Conservation (phyloP, 2,113 vertebrate genomes). For the Patagioenas fasciata region DNA sequence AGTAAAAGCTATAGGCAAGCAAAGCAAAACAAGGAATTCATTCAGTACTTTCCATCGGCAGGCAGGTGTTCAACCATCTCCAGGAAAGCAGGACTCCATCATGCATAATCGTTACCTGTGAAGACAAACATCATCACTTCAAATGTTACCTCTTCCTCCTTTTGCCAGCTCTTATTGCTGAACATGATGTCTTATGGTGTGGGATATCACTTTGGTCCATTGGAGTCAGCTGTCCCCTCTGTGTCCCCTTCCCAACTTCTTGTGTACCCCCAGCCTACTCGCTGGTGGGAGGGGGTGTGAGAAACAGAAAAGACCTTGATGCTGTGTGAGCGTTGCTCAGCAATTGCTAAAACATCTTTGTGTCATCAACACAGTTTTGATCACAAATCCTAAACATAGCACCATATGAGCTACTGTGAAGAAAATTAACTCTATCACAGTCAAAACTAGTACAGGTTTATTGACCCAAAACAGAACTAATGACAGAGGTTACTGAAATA, state of each 20-base stretch:
- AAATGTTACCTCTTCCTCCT: fast-evolving
- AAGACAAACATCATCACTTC: fast-evolving
- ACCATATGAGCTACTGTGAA: neutral
- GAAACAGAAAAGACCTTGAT: neutral
- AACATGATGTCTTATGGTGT: neutral
- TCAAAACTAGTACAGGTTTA: neutral
- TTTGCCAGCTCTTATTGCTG: neutral
- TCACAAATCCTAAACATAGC: neutral
- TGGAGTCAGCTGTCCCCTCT: neutral
- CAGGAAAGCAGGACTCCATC: neutral
- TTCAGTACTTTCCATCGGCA: fast-evolving
- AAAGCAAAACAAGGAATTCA: neutral
- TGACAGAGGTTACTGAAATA: neutral
- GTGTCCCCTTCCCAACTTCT: neutral
- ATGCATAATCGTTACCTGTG: fast-evolving
- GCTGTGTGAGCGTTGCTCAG: neutral
- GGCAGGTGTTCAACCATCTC: neutral
- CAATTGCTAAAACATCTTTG: neutral
- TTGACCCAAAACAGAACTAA: neutral
- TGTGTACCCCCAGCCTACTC: neutral
- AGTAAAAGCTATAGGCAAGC: neutral
- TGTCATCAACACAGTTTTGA: neutral
- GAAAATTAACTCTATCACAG: neutral
- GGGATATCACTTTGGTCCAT: neutral
- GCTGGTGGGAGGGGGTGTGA: fast-evolving